phyloP scores from a whole-genome alignment of 1,140 invertebrate species.

The Campoletis sonorensis region DNA sequence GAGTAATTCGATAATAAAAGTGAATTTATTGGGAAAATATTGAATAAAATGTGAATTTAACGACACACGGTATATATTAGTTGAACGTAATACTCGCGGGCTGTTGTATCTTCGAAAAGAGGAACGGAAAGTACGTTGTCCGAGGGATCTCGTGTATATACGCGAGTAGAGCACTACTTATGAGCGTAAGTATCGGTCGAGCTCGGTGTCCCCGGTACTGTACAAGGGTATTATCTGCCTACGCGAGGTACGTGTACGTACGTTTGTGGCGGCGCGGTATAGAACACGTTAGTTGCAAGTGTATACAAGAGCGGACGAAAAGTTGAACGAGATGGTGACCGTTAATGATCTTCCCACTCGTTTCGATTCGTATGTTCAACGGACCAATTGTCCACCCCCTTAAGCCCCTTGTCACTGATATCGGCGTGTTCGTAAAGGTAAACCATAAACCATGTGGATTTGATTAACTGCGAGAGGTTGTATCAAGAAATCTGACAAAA shows the following conservation, averaged over 20 bases:
- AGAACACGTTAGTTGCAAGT: constrained; percentile 51
- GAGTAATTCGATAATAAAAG: not conserved
- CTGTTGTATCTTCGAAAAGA: constrained; percentile 21
- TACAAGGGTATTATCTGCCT: constrained; percentile 56
- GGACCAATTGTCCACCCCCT: too few relatives aligned
- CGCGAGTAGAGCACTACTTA: constrained; percentile 32
- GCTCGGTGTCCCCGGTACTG: constrained; percentile 39
- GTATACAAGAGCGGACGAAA: constrained; percentile 34
- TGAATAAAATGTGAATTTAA: too few relatives aligned
- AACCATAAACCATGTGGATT: too few relatives aligned
- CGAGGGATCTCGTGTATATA: constrained; percentile 39
- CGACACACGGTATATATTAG: not conserved
- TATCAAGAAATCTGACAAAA: too few relatives aligned
- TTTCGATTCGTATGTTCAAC: constrained; percentile 43
- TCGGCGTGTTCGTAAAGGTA: too few relatives aligned
- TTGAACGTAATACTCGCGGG: not conserved
- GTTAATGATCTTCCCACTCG: constrained; percentile 57
- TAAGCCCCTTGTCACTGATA: too few relatives aligned
- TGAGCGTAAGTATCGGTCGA: constrained; percentile 51
- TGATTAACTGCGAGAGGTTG: too few relatives aligned
- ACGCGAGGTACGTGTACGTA: constrained; percentile 34
- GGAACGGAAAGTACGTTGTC: constrained; percentile 51
- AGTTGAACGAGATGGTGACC: constrained; percentile 42
- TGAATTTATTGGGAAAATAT: too few relatives aligned
- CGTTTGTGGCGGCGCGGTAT: not conserved